Base-by-base conservation (phyloP, 2,797 vertebrate species). In the Clamator glandarius region DNA sequence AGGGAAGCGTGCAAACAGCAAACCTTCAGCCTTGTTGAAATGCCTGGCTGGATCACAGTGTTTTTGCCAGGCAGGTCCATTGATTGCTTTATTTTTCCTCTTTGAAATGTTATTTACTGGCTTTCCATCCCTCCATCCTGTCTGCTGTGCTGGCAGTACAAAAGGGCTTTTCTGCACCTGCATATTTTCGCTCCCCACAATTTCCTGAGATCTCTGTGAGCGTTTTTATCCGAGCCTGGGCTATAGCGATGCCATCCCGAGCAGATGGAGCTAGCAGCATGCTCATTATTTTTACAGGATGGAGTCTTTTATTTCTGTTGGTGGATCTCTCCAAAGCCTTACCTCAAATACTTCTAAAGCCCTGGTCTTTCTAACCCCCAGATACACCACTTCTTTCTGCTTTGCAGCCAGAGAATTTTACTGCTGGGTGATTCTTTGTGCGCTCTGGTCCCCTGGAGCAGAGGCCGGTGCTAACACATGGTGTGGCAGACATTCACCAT, bases 161-260 rank as follows among this genome's bases (percentile, higher is more conserved):
- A 33, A 95, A 89, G 54, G 35, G 25, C 75, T 91, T 48, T 85
- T 95, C 89, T 77, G 90, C 93, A 95, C 89, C 94, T 95, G 95
- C 80, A 8, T 79, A 54, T 91, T 94, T 89, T 57, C 89, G 69
- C 57, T 92, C 50, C 58, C 73, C 64, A 81, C 88, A 84, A 91
- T 96, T 95, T 93, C 94, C 87, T 95, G 94, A 89, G 91, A 6
- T 62, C 61, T 78, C 66, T 39, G 44, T n/a, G 80, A 85, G 80
- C 62, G 3, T 83, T 88, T 95, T 82, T 42, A 15, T 51, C 57
- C 82, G 91, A 64, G 87, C 92, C 96, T 96, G 97, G 85, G 63
- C 90, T 64, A 33, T 7, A 51, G 85, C 62, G 74, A 33, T 74
- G 91, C 52, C 80, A 35, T 89, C 92, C 85, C 87, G 73, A 70